Conservation (phyloP, 2,797 vertebrate species). For the Mergus octosetaceus region DNA sequence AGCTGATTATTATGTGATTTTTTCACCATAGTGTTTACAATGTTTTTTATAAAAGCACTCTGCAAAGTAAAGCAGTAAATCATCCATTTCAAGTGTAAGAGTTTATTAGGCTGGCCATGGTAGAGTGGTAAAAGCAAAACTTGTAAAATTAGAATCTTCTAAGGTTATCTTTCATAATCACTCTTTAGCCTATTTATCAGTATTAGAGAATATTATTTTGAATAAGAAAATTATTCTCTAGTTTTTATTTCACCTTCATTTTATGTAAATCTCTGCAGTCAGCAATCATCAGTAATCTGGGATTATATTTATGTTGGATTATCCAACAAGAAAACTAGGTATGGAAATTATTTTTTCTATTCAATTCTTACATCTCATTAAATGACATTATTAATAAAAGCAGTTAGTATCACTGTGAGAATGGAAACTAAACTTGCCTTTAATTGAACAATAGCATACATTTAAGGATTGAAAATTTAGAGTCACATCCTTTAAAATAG, state of each 20-base stretch:
- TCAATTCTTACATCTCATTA: not conserved
- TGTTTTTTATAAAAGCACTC: not conserved
- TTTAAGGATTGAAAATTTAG: not conserved
- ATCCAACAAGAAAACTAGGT: not conserved
- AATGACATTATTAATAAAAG: not conserved
- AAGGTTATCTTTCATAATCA: not conserved
- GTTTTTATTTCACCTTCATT: not conserved
- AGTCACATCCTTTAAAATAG: not conserved
- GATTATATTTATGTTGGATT: not conserved
- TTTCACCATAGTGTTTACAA: not conserved
- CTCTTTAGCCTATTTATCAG: not conserved
- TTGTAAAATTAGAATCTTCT: not conserved
- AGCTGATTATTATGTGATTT: constrained; percentile 9
- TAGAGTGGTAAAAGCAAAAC: not conserved
- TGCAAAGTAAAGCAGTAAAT: not conserved
- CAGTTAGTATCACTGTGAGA: not conserved
- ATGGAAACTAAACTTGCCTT: not conserved
- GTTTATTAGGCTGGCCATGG: not conserved
- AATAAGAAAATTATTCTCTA: not conserved
- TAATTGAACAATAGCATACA: not conserved
- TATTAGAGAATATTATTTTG: not conserved
- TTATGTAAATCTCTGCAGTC: not conserved
- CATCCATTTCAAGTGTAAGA: not conserved
- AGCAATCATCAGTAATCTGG: not conserved
- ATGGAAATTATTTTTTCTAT: not conserved